Evolutionary conservation across 2,797 vertebrate species (phyloP).

Genomic region (Tamandua tetradactyla): DNA sequence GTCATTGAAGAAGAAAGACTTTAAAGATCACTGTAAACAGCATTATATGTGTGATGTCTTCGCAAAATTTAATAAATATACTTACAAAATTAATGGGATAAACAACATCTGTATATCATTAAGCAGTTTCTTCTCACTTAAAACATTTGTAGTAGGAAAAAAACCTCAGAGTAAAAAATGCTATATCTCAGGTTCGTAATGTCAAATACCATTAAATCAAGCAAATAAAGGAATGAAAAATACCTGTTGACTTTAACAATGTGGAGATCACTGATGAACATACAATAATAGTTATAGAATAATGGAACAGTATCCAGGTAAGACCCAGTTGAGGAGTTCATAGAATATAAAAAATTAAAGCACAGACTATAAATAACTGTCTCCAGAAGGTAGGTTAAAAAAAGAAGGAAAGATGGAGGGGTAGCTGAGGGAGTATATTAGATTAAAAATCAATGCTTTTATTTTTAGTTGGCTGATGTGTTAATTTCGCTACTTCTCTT

Average conservation of each 20-base stretch:
- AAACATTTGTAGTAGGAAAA: background rate
- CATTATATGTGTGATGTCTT: background rate
- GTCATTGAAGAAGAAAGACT: background rate
- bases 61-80: background rate
- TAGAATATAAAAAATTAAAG: background rate
- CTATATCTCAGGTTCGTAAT: background rate
- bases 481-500: background rate
- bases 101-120: background rate
- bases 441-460: background rate
- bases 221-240: background rate
- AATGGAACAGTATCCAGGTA: background rate
- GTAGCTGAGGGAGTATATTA: background rate
- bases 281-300: background rate
- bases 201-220: background rate
- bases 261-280: background rate
- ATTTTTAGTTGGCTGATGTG: background rate
- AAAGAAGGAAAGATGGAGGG: background rate
- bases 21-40: background rate
- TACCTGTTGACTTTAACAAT: background rate
- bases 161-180: background rate
- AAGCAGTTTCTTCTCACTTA: background rate
- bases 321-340: background rate
- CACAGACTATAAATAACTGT: background rate
- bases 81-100: background rate
- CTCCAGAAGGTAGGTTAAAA: background rate